Conservation (phyloP, 2,888 invertebrate species). For the Cataglyphis altisquamis region DNA sequence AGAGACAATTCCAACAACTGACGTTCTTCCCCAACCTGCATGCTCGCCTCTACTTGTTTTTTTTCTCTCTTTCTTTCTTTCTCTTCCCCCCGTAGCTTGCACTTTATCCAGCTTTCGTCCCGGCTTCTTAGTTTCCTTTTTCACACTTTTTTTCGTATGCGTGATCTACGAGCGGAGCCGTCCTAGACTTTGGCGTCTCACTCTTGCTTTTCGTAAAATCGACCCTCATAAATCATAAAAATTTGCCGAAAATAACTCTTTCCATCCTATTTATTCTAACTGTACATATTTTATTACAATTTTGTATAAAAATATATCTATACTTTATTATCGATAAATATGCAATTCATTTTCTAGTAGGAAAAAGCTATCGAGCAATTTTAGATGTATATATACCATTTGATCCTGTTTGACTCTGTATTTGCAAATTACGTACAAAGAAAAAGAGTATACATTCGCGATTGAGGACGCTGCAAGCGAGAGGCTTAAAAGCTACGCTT, state of each 20-base stretch:
- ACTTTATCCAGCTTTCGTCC: constrained; percentile 40
- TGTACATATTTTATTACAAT: not conserved
- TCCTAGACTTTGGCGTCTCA: constrained; percentile 60
- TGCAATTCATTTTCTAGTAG: not conserved
- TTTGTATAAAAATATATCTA: not conserved
- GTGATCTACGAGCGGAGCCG: constrained; percentile 64
- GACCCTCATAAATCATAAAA: constrained; percentile 40
- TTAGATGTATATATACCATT: not conserved
- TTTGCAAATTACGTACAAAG: constrained; percentile 10
- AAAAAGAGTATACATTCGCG: not conserved
- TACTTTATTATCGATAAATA: not conserved
- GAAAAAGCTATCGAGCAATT: not conserved
- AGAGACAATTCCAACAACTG: constrained; percentile 82
- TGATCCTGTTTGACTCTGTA: not conserved
- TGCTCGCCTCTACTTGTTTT: constrained; percentile 49
- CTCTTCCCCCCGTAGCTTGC: not conserved
- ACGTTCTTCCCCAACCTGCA: constrained; percentile 62
- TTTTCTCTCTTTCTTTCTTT: not conserved
- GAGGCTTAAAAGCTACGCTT: not conserved
- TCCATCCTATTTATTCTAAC: not conserved
- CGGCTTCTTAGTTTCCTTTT: constrained; percentile 30
- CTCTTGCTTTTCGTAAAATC: constrained; percentile 58
- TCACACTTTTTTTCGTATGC: constrained; percentile 34
- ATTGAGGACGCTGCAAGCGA: not conserved
- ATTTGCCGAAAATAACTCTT: constrained; percentile 4